These are phyloP conservation scores for Cettia cetti DNA, from an alignment of 2,113 vertebrate genomes.

Conservation along the genomic window DNA sequence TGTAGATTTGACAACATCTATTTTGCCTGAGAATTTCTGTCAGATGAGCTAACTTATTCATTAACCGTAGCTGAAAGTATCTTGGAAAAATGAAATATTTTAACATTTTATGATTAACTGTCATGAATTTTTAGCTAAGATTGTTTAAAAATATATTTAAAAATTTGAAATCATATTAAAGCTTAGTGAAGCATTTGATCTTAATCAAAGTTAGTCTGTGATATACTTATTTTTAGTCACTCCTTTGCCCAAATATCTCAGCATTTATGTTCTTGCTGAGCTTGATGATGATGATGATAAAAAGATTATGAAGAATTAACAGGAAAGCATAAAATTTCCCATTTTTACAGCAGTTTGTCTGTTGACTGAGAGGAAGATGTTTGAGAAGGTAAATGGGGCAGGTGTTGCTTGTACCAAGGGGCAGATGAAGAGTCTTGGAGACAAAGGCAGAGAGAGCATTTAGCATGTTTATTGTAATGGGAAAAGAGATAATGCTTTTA, in stretches of 20 bases:
- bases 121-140: neutral
- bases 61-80: neutral
- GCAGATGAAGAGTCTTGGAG: neutral
- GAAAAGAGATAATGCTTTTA: neutral
- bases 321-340: neutral
- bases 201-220: neutral
- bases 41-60: neutral
- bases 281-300: neutral
- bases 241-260: neutral
- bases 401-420: neutral
- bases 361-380: neutral
- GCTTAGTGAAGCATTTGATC: neutral
- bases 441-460: neutral
- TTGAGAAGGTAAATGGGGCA: neutral
- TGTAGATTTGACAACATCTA: neutral
- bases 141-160: neutral
- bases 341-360: neutral
- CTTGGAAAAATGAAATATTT: neutral
- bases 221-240: neutral
- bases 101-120: neutral
- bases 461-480: neutral
- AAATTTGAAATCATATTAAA: neutral
- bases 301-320: neutral
- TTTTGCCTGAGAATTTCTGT: conserved; percentile 9
- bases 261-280: neutral